phyloP scores from a whole-genome alignment of 2,888 invertebrate genomes.

The Trissolcus japonicus region DNA sequence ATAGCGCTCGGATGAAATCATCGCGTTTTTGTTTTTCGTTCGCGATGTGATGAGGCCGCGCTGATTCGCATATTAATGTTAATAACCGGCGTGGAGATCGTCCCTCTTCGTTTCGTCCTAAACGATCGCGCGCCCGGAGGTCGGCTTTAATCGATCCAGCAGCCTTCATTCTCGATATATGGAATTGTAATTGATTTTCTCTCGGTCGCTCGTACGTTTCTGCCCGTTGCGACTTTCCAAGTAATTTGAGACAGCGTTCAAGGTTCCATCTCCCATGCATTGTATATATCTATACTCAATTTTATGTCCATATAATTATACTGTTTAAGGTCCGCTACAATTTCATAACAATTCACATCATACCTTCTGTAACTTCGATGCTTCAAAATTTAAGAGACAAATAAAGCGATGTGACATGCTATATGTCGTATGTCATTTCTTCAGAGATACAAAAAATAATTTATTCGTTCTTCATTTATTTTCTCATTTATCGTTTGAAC shows the following conservation, averaged over 20 bases:
- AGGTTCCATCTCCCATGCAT: slow-evolving; percentile 37
- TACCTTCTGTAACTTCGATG: slow-evolving; percentile 7
- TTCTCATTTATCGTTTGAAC: not conserved
- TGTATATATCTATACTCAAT: slow-evolving; percentile 17
- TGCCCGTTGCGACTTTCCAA: slow-evolving; percentile 41
- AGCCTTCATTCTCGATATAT: slow-evolving; percentile 55
- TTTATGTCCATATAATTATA: not conserved
- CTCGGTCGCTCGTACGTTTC: slow-evolving; percentile 38
- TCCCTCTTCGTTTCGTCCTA: slow-evolving; percentile 19
- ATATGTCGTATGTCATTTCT: not conserved
- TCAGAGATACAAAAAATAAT: slow-evolving; percentile 5
- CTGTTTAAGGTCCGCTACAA: not conserved
- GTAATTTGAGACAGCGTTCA: slow-evolving; percentile 54
- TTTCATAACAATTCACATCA: slow-evolving; percentile 2
- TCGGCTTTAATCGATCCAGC: slow-evolving; percentile 49
- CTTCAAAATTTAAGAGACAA: slow-evolving; percentile 6
- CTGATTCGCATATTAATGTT: slow-evolving; percentile 42
- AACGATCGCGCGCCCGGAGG: slow-evolving; percentile 41
- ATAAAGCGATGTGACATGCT: not conserved
- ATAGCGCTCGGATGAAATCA: slow-evolving; percentile 10
- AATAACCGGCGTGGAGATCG: slow-evolving; percentile 26
- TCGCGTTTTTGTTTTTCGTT: slow-evolving; percentile 5
- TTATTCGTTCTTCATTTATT: not conserved
- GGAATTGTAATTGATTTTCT: slow-evolving; percentile 55
- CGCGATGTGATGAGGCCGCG: slow-evolving; percentile 12